Percentiles rank a stretch among this genome's conserved stretches.
These are phyloP conservation scores for Drosophila subsilvestris DNA, from an alignment of 2,888 invertebrate species.

Conservation along the genomic window DNA sequence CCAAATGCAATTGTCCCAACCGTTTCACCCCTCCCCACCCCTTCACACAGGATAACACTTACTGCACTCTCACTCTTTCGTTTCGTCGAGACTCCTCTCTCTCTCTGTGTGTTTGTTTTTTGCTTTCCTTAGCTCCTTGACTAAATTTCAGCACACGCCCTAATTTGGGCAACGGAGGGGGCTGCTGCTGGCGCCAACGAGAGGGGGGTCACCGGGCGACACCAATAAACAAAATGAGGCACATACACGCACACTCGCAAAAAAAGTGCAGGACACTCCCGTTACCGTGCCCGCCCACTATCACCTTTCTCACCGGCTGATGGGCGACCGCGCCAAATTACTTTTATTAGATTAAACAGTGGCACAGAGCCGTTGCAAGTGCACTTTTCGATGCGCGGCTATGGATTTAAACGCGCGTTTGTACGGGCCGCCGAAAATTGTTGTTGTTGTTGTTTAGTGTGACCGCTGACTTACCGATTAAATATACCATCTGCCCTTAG, in stretches of 20 bases:
- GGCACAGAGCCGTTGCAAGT: not conserved
- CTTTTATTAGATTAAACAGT: not conserved
- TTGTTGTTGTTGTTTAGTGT: too few species aligned
- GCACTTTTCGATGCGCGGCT: not conserved
- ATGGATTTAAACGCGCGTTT: not conserved
- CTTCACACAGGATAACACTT: not conserved
- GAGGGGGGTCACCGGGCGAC: not conserved
- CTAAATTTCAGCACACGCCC: not conserved
- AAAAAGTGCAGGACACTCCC: not conserved
- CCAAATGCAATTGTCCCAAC: not conserved
- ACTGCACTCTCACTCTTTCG: not conserved
- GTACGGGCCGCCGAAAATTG: too few species aligned
- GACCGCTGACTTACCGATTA: too few species aligned
- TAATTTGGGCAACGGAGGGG: not conserved
- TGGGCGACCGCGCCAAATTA: not conserved
- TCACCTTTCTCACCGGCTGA: not conserved
- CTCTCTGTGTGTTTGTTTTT: not conserved
- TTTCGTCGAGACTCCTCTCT: not conserved
- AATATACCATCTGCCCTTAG: too few species aligned
- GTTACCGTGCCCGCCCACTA: not conserved
- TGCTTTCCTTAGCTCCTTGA: not conserved
- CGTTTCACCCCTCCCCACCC: not conserved
- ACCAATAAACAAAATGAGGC: not conserved
- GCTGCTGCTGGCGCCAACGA: not conserved
- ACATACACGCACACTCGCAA: not conserved